Conservation (phyloP, 2,113 vertebrate species). For the Glareola pratincola region DNA sequence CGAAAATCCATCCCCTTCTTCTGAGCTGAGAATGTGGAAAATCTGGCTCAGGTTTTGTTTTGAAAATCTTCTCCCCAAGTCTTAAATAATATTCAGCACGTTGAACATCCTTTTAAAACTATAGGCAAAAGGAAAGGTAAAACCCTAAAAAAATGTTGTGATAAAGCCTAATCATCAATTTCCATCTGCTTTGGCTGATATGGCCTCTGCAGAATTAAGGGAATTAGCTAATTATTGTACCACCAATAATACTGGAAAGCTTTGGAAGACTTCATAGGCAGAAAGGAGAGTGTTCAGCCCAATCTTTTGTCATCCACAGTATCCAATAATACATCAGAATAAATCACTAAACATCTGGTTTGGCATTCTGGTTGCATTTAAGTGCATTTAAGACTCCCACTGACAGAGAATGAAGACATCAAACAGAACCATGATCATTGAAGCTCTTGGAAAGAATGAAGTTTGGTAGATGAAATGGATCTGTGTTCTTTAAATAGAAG, state of each 20-base stretch:
- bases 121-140: constrained; percentile 32
- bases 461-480: constrained; percentile 51
- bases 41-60: constrained; percentile 9
- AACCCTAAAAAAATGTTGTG: neutral
- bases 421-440: constrained; percentile 35
- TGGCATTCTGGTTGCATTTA: constrained; percentile 52
- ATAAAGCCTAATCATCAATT: constrained; percentile 30
- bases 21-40: neutral
- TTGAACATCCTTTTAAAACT: neutral
- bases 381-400: constrained; percentile 22
- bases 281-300: neutral
- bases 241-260: constrained; percentile 27
- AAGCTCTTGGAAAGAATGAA: constrained; percentile 44
- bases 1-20: neutral
- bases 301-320: constrained; percentile 3
- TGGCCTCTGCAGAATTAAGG: constrained; percentile 1
- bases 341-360: constrained; percentile 63
- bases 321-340: constrained; percentile 32
- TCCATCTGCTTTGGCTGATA: constrained; percentile 49
- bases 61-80: neutral
- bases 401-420: constrained; percentile 36
- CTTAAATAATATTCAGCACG: neutral
- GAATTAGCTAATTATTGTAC: constrained; percentile 42
- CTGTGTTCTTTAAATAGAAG: constrained; percentile 57
- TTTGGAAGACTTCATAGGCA: constrained; percentile 15